These are phyloP conservation scores for Caenorhabditis sulstoni DNA, from an alignment of 2,888 invertebrate genomes.

Conservation along the genomic window DNA sequence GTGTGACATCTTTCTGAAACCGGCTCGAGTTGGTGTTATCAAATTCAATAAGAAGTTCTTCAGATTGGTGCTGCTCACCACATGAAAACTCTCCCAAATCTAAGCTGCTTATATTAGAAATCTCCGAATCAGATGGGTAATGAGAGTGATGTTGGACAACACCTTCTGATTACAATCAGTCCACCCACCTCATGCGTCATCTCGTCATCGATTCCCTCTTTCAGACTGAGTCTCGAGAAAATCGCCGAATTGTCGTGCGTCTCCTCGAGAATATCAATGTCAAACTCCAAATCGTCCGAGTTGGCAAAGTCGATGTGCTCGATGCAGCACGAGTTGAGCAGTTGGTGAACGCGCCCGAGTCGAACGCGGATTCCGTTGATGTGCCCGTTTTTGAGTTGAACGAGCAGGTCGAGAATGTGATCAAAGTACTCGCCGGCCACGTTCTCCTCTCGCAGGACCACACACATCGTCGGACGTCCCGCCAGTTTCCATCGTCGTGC, in stretches of 20 bases:
- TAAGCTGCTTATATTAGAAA: too few species aligned
- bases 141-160: too few species aligned
- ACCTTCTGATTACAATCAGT: too few species aligned
- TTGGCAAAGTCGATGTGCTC: constrained; percentile 95
- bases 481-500: constrained; percentile 97
- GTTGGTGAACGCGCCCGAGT: constrained; percentile 89
- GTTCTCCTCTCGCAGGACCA: constrained; percentile 91
- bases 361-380: constrained; percentile 96
- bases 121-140: too few species aligned
- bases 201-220: constrained; percentile 67
- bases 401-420: constrained; percentile 94
- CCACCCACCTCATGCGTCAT: constrained; percentile 41
- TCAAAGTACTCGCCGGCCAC: constrained; percentile 90
- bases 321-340: constrained; percentile 97
- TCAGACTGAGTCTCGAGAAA: constrained; percentile 61
- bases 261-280: constrained; percentile 74
- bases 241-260: constrained; percentile 64
- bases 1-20: constrained; percentile 63
- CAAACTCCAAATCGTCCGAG: constrained; percentile 82
- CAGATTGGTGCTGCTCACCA: too few species aligned
- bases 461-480: constrained; percentile 96
- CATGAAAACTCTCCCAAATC: too few species aligned
- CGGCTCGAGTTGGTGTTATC: background rate
- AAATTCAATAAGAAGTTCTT: background rate
- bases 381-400: constrained; percentile 96